Base-by-base conservation (phyloP, 2,113 vertebrate genomes). In the Psittacus erithacus region DNA sequence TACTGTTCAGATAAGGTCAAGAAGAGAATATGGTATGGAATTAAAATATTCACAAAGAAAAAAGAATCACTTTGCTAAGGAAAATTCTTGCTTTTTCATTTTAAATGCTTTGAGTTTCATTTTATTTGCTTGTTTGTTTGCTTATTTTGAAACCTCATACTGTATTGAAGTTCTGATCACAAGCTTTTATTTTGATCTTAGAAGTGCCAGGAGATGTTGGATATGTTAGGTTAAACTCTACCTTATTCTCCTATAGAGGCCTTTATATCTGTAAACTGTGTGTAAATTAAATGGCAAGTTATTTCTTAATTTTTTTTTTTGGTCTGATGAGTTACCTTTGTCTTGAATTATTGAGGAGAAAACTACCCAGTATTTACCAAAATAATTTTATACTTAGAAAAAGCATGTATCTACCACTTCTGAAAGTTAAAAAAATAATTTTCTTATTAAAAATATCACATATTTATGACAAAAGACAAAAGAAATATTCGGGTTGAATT, bases 11-110 rank as follows among this genome's bases (percentile, higher is more conserved):
- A 24, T 6, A 47, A 3, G 6, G 2, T 47, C 27, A 67, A 84
- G 23, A 82, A 85, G 1, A 65, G 3, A 47, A 33, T 13, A 18
- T 0, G 0, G 10, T 24, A 31, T 6, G 12, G 8, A 65, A 62
- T 35, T 78, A 10, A 52, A 19, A 31, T 38, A 46, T 39, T 69
- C 39, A 43, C 0, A 2, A 64, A 44, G 4, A 33, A 35, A 53
- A 71, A 70, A 29, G 1, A 74, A 29, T 31, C 70, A 13, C 1
- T 33, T 38, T 5, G 0, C 2, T 74, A 65, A 39, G 29, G 1
- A 59, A 39, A 4, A 63, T 8, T 18, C 5, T 29, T 62, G 1
- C 5, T 18, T 63, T 46, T 65, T 38, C 0, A 31, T n/a, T 78
- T 65, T n/a, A 65, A 55, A 29, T 33, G 1, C 25, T 68, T 77